phyloP scores from a whole-genome alignment of 2,888 invertebrate species.

The Dryadula phaetusa region DNA sequence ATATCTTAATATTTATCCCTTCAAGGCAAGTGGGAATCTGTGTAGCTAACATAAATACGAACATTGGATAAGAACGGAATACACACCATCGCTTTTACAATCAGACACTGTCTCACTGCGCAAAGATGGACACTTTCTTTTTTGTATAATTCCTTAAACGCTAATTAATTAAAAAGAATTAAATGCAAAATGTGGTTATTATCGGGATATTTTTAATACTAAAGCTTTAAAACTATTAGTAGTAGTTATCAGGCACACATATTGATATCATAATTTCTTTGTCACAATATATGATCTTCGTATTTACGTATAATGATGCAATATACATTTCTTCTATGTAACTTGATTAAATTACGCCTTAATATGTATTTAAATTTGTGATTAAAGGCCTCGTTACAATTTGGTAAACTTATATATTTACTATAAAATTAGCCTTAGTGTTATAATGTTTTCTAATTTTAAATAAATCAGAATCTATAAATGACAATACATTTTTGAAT shows the following conservation, averaged over 20 bases:
- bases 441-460: neutral
- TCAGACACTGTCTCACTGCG: no score
- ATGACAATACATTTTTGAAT: neutral
- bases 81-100: no score
- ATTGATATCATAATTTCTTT: neutral
- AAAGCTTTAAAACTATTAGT: no score
- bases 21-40: no score
- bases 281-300: neutral
- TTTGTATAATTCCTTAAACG: no score
- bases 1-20: neutral
- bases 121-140: no score
- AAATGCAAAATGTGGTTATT: no score
- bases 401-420: no score
- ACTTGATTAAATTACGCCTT: neutral
- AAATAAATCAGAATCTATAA: neutral
- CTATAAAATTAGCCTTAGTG: neutral
- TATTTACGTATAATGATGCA: conserved; percentile 11
- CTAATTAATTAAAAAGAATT: no score
- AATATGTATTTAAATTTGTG: neutral
- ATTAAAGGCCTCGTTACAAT: neutral
- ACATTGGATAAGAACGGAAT: no score
- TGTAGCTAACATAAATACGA: no score
- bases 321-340: neutral
- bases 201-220: conserved; percentile 3
- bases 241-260: neutral